Percentiles rank a stretch among this genome's conserved stretches.
Evolutionary conservation across 2,113 vertebrate genomes (phyloP).

Genomic region (Procapra przewalskii): DNA sequence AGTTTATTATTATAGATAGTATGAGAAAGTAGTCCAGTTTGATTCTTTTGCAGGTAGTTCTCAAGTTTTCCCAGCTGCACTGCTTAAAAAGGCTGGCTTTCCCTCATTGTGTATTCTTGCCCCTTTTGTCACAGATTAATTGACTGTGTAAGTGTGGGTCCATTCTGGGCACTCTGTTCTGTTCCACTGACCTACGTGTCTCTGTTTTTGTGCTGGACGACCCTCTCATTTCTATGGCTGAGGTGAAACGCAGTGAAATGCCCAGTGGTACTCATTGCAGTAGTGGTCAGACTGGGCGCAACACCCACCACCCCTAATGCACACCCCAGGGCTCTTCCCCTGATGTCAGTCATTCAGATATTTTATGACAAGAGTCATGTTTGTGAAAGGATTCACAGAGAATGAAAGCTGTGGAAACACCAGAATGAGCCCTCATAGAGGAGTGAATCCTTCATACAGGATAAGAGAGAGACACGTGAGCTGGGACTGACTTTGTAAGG

Average conservation of each 20-base stretch:
- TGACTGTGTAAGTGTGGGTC: background rate
- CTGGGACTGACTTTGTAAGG: background rate
- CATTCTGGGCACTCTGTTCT: background rate
- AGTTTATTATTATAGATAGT: background rate
- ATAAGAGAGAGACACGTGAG: background rate
- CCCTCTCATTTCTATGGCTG: background rate
- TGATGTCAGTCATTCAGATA: background rate
- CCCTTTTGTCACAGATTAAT: background rate
- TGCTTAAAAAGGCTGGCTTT: background rate
- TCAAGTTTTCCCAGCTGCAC: background rate
- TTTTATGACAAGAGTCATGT: background rate
- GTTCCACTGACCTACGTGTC: background rate
- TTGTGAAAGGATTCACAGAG: background rate
- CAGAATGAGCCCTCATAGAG: background rate
- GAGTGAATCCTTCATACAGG: background rate
- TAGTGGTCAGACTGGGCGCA: background rate
- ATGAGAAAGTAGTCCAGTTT: background rate
- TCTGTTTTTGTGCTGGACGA: background rate
- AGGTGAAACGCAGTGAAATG: background rate
- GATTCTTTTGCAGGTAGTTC: background rate
- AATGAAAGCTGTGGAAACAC: background rate
- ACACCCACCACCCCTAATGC: background rate
- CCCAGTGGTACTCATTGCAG: fast-evolving
- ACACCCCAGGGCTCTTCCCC: background rate
- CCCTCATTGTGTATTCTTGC: background rate